Evolutionary conservation across 2,797 vertebrate genomes (phyloP), one percentile per base, ranked within the genome.

Genomic region (Megaceryle alcyon): DNA sequence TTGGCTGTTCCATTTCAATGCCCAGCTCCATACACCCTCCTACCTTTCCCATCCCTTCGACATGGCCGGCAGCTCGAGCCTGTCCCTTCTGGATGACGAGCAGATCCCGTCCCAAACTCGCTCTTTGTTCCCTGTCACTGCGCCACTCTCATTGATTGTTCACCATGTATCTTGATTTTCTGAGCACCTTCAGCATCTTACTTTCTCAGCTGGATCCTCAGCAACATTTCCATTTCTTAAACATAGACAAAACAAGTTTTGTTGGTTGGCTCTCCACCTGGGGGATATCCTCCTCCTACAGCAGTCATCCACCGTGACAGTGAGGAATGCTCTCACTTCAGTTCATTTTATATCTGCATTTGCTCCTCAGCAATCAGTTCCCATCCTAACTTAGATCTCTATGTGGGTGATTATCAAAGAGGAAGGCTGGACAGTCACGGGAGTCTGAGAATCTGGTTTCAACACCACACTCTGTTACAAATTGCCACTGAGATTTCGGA

Each of bases 41-140:
- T 80, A 96, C 93, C 94, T 92, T 93, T 80, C 83, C 81, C 60
- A 76, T 77, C 78, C 39, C 33, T 85, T 90, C 6, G 6, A 51
- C 77, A 60, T 26, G 68, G 83, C 71, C 82, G 86, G 33, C 2
- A 0, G 77, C 66, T 84, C 73, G 14, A 63, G n/a, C 59, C 59
- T 65, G 25, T 86, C 59, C 54, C 49, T 88, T 73, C 73, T 70
- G 80, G 57, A 63, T 68, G 65, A 70, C 21, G 43, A 43, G 59
- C 5, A 4, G 49, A 83, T 66, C 77, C 43, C 43, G 11, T 59
- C 70, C 75, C 9, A 1, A 11, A 70, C 28, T 61, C 13, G 0
- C 15, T 77, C 21, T n/a, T 35, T 37, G 9, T 59, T 77, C 28
- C 39, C 80, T 35, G 16, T 65, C 14, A 7, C 7, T 8, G 26